Evolutionary conservation across 2,797 vertebrate species (phyloP).

Genomic region (Bradypus variegatus): DNA sequence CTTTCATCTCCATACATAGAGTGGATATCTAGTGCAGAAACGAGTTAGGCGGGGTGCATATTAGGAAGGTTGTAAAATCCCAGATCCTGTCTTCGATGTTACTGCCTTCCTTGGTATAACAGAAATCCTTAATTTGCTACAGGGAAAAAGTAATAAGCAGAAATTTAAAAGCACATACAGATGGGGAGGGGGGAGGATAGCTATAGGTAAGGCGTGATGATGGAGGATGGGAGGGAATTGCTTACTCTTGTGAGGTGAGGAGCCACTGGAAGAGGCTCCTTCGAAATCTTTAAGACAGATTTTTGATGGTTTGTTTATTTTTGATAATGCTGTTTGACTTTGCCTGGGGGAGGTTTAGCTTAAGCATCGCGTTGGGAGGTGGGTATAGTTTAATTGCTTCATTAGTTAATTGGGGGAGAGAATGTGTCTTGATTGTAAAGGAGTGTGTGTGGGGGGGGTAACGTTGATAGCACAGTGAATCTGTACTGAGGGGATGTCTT

Average conservation of each 20-base stretch:
- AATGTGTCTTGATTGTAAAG: background rate
- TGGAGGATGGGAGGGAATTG: background rate
- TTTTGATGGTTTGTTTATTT: background rate
- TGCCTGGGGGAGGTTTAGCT: background rate
- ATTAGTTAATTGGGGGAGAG: background rate
- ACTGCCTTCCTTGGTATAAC: background rate
- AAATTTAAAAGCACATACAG: background rate
- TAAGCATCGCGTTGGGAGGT: background rate
- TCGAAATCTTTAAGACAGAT: background rate
- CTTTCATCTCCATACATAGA: background rate
- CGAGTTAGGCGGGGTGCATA: background rate
- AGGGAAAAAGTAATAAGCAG: background rate
- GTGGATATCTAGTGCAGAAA: background rate
- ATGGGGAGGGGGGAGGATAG: background rate
- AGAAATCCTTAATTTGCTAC: background rate
- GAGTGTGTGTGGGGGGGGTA: background rate
- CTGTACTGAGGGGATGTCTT: slow-evolving; percentile 1
- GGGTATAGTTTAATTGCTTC: background rate
- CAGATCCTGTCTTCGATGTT: background rate
- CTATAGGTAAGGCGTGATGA: background rate
- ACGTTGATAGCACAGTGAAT: background rate
- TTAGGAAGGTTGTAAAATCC: background rate
- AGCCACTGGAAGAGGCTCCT: background rate
- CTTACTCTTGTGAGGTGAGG: background rate
- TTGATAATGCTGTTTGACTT: background rate